Conservation (phyloP, 92 coral and sea anemone species). For the Phymanthus crucifer region DNA sequence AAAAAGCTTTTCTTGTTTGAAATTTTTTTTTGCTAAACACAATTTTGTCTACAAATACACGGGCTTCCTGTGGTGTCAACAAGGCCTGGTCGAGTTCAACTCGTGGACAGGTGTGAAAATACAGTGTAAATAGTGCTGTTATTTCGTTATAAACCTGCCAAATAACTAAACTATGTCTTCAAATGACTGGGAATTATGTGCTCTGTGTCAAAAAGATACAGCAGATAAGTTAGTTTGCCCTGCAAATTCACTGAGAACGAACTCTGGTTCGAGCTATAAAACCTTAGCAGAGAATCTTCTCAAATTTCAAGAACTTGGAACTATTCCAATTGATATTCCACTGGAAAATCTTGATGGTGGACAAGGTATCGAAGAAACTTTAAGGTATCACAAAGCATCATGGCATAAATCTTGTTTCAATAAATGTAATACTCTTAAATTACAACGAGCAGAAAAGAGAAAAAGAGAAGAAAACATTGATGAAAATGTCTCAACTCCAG, state of each 20-base stretch:
- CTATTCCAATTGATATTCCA: neutral
- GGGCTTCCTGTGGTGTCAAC: constrained; percentile 1
- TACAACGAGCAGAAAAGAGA: constrained; percentile 32
- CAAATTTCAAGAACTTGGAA: constrained; percentile 25
- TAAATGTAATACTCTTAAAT: constrained; percentile 10
- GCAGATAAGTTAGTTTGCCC: constrained; percentile 44
- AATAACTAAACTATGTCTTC: neutral
- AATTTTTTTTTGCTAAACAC: neutral
- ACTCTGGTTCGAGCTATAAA: constrained; percentile 44
- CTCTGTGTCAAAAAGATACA: constrained; percentile 45
- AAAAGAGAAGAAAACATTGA: neutral
- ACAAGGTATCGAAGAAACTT: constrained; percentile 27
- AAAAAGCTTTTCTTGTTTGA: neutral
- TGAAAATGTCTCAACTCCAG: neutral
- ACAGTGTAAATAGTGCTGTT: neutral
- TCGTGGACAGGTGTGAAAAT: neutral
- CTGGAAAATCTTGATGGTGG: constrained; percentile 32
- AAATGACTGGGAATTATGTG: constrained; percentile 55
- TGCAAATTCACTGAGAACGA: constrained; percentile 22
- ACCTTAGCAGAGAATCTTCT: constrained; percentile 39
- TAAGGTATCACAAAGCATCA: constrained; percentile 7
- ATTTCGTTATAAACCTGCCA: neutral
- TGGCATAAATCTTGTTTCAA: constrained; percentile 29
- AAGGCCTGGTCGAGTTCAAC: neutral
- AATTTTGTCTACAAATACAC: neutral